Base-by-base conservation (phyloP, 2,888 invertebrate genomes). In the Limenitis arthemis region DNA sequence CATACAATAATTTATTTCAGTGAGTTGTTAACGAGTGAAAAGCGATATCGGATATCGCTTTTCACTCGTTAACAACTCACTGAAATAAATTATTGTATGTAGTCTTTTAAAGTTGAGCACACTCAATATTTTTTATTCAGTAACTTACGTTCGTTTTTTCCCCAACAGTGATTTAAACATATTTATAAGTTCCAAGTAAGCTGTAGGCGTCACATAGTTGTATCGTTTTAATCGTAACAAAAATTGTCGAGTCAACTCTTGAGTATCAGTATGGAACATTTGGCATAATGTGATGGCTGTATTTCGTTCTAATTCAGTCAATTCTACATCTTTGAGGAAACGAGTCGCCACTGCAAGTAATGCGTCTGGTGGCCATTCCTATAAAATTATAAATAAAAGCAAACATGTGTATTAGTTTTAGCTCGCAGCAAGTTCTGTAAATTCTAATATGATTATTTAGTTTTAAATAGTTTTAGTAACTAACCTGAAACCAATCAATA, bases 361-460 rank as follows among this genome's bases (percentile, higher is more conserved):
- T 1, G 97, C 97, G 77, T 98, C 97, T 66, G 94, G 91, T 0
- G 98, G 98, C 98, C 98, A 98, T 46, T 94, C 89, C 91, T 95
- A 50, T 12, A 53, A 31, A 40, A 9, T n/a, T 50, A 20, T 31
- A 33, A n/a, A 31, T 11, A 49, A 33, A 32, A 8, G 34, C 12
- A 1, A 28, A n/a, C 29, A 31, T n/a, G n/a, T n/a, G n/a, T 7
- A 6, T 31, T 8, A 11, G 4, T 11, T 34, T 34, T 34, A 9
- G 8, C 8, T 34, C 4, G 34, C 1, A 34, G 9, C 8, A 34
- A 9, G 8, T 34, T 34, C 34, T 34, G 9, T 9, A 9, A 9
- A 34, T 8, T 8, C 2, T 34, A 34, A 8, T 34, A 34, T 9
- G 8, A 8, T 4, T 34, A 8, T 9, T 20, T 9, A 39, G 4